phyloP scores from a whole-genome alignment of 2,888 invertebrate species.

The Cantharis rufa region DNA sequence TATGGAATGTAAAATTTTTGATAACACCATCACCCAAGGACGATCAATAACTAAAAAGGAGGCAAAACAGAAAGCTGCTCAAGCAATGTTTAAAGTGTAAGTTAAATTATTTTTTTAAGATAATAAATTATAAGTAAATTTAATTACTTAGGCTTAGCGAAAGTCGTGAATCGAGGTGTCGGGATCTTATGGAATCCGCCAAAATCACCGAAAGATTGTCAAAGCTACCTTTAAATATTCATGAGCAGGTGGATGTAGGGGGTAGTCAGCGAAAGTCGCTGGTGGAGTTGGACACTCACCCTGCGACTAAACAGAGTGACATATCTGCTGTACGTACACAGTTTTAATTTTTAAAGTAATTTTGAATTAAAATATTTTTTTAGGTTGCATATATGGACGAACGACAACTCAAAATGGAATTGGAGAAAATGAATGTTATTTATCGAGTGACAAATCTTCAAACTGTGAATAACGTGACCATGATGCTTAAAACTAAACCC shows the following conservation, averaged over 20 bases:
- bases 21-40: slow-evolving; percentile 26
- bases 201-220: neutral
- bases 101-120: neutral
- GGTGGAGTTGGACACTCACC: neutral
- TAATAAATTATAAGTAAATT: no score
- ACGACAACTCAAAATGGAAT: neutral
- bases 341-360: neutral
- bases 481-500: neutral
- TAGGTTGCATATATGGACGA: neutral
- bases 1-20: slow-evolving; percentile 8
- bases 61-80: slow-evolving; percentile 57
- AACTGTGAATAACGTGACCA: neutral
- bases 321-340: neutral
- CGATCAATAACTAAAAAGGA: slow-evolving; percentile 55
- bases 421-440: neutral
- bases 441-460: neutral
- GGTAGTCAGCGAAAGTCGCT: neutral
- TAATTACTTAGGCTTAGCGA: neutral
- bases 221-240: neutral
- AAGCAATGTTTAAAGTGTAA: slow-evolving; percentile 38
- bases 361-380: neutral
- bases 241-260: neutral
- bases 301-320: neutral
- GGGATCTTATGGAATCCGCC: neutral
- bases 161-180: neutral